phyloP scores from a whole-genome alignment of 1,140 invertebrate species.

The Melipona quadrifasciata region DNA sequence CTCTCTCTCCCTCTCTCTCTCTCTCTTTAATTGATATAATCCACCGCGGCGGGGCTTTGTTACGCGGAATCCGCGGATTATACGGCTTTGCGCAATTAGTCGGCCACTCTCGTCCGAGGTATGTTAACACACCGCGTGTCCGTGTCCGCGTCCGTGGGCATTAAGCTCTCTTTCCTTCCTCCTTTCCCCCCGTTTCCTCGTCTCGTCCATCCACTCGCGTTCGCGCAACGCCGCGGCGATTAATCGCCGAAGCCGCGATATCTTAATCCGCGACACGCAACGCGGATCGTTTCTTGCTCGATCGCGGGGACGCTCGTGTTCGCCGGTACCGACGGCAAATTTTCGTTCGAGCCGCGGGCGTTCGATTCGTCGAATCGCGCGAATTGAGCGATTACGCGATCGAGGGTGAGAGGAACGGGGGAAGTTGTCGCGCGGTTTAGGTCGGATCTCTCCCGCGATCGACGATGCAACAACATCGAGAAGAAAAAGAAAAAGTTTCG shows the following conservation, averaged over 20 bases:
- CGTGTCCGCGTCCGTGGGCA: neutral
- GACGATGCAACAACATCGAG: constrained; percentile 17
- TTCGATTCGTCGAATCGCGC: too few species aligned
- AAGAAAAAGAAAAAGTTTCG: too few species aligned
- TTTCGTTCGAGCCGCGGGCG: too few species aligned
- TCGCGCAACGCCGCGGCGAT: constrained; percentile 28
- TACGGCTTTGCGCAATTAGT: constrained; percentile 63
- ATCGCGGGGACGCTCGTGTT: neutral
- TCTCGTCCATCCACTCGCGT: constrained; percentile 34
- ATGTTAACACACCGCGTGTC: constrained; percentile 53
- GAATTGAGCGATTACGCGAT: too few species aligned
- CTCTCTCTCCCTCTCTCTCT: too few species aligned
- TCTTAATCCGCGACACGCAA: constrained; percentile 60
- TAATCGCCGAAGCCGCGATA: constrained; percentile 52
- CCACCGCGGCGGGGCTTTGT: constrained; percentile 62
- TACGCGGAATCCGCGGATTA: constrained; percentile 61
- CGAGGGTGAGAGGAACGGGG: too few species aligned
- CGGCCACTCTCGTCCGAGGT: constrained; percentile 46
- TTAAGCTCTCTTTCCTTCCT: constrained; percentile 36
- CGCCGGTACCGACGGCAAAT: neutral
- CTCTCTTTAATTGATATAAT: constrained; percentile 65
- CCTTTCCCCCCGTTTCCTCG: constrained; percentile 22
- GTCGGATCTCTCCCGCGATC: neutral
- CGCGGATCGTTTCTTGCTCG: constrained; percentile 15
- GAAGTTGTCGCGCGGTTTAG: too few species aligned